Evolutionary conservation across 2,113 vertebrate species (phyloP).

Genomic region (Brachyistius frenatus): DNA sequence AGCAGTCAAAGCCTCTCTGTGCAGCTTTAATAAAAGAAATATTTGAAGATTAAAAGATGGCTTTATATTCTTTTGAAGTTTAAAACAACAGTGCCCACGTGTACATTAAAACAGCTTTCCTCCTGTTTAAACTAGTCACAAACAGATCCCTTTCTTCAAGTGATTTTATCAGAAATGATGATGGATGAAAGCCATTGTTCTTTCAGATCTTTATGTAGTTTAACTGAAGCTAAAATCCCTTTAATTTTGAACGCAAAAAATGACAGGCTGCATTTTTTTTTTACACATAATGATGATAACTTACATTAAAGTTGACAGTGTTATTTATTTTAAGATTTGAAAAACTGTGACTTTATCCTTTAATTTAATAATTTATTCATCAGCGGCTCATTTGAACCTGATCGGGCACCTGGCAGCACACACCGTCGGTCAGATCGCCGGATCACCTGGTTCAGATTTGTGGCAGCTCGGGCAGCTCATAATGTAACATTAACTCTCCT

Average conservation of each 20-base stretch:
- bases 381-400: constrained; percentile 19
- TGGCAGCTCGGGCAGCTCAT: constrained; percentile 62
- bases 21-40: neutral
- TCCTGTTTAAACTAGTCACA: too few relatives aligned
- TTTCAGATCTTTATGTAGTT: too few relatives aligned
- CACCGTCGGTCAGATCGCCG: constrained; percentile 20
- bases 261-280: neutral
- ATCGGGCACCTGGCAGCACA: constrained; percentile 30
- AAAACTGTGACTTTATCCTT: neutral
- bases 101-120: neutral
- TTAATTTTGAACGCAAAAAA: too few relatives aligned
- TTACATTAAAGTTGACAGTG: neutral
- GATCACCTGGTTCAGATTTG: constrained; percentile 82
- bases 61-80: neutral
- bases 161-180: too few relatives aligned
- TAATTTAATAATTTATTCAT: constrained; percentile 23
- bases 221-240: too few relatives aligned
- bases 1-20: neutral
- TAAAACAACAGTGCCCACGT: neutral
- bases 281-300: neutral
- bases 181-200: too few relatives aligned
- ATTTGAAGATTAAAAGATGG: neutral
- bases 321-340: constrained; percentile 17
- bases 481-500: constrained; percentile 83
- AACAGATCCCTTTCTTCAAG: too few relatives aligned